Percentiles rank a stretch among this genome's conserved stretches.
Evolutionary conservation across 2,888 invertebrate species (phyloP).

Genomic region (Chrysolina haemoptera): DNA sequence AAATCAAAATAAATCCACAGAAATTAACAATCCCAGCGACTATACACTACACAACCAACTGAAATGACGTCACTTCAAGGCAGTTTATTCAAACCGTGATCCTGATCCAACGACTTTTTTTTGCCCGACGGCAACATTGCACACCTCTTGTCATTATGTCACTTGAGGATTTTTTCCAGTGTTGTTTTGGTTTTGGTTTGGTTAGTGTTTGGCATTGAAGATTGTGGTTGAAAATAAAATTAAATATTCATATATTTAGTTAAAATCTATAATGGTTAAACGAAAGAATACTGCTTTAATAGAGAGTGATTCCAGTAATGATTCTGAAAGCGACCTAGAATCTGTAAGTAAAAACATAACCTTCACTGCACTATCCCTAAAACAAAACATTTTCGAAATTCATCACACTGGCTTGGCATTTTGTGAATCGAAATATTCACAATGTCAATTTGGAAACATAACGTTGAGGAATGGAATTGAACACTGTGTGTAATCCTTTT

Average conservation of each 20-base stretch:
- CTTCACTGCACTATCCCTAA: not conserved
- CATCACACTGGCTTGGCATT: slow-evolving; percentile 4
- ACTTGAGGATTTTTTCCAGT: no score
- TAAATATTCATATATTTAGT: not conserved
- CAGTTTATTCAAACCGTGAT: no score
- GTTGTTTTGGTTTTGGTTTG: slow-evolving; percentile 4
- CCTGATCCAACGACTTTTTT: no score
- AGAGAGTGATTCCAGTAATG: slow-evolving; percentile 77
- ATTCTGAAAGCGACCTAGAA: slow-evolving; percentile 82
- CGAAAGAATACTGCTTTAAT: slow-evolving; percentile 87
- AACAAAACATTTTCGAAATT: no score
- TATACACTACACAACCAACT: no score
- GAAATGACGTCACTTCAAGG: no score
- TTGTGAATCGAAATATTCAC: not conserved
- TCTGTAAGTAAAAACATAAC: slow-evolving; percentile 76
- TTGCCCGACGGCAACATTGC: not conserved
- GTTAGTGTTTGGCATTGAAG: slow-evolving; percentile 16
- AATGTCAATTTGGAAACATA: not conserved
- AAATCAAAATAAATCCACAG: no score
- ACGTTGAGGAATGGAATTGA: not conserved
- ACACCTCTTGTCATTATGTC: not conserved
- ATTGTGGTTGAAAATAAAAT: not conserved
- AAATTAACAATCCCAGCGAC: no score
- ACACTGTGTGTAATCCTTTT: not conserved
- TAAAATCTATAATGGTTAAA: slow-evolving; percentile 80